Conservation (phyloP, 2,888 invertebrate genomes). For the Eupithecia subumbrata region DNA sequence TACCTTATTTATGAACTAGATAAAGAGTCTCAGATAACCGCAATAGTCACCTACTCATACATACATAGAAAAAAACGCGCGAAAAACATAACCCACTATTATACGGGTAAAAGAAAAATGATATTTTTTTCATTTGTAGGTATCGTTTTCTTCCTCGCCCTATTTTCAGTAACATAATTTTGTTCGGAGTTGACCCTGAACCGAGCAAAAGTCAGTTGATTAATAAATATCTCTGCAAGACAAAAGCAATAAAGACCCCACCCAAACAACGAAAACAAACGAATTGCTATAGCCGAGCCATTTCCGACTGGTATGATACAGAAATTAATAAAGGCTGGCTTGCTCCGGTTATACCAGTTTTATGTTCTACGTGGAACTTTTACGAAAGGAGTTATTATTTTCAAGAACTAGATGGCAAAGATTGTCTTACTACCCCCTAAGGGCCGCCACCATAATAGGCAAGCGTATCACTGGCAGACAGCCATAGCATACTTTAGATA, state of each 20-base stretch:
- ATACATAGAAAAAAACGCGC: too few relatives aligned
- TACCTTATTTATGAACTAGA: too few relatives aligned
- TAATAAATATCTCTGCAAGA: slow-evolving; percentile 15
- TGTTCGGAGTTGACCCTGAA: background rate
- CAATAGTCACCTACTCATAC: too few relatives aligned
- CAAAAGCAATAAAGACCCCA: slow-evolving; percentile 12
- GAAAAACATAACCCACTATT: too few relatives aligned
- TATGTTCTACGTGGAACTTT: slow-evolving; percentile 9
- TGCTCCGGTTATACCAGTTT: slow-evolving; percentile 8
- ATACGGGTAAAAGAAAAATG: too few relatives aligned
- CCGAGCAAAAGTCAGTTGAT: background rate
- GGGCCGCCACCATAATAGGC: background rate
- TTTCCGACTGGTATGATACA: slow-evolving; percentile 8
- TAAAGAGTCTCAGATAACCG: too few relatives aligned
- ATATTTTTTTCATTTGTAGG: too few relatives aligned
- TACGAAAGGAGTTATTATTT: background rate
- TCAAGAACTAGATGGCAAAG: background rate
- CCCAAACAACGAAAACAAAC: slow-evolving; percentile 4
- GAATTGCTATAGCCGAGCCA: slow-evolving; percentile 4
- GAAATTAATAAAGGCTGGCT: slow-evolving; percentile 16
- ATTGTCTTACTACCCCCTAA: background rate
- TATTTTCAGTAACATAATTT: background rate
- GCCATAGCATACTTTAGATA: too few relatives aligned
- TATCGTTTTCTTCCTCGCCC: background rate
- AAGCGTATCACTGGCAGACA: background rate